Evolutionary conservation across 1,140 invertebrate species (phyloP).

Genomic region (Olivierus martensii): DNA sequence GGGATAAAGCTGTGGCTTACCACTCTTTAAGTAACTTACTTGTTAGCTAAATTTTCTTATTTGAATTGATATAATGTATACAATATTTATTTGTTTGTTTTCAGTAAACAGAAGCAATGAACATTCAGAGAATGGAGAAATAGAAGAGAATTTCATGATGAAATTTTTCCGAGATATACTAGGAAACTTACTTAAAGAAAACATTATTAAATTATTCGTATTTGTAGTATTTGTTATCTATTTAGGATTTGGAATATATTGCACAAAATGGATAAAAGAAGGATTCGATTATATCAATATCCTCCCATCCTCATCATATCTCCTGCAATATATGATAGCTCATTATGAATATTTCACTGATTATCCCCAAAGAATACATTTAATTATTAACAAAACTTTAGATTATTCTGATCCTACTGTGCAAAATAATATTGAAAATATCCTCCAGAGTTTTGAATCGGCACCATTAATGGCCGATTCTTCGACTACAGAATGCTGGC

Average conservation of each 20-base stretch:
- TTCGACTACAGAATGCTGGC: constrained; percentile 79
- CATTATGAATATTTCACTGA: constrained; percentile 78
- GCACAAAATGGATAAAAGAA: constrained; percentile 70
- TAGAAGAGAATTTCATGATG: constrained; percentile 62
- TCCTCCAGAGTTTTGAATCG: constrained; percentile 63
- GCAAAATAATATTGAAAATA: constrained; percentile 43
- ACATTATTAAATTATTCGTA: constrained; percentile 53
- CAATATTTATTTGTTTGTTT: no score
- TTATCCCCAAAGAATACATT: constrained; percentile 76
- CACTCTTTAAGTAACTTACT: no score
- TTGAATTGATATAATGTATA: no score
- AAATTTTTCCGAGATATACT: constrained; percentile 74
- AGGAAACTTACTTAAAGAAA: constrained; percentile 56
- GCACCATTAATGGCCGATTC: constrained; percentile 55
- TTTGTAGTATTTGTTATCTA: constrained; percentile 65
- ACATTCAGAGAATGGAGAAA: no score
- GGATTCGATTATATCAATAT: constrained; percentile 70
- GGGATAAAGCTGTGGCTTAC: no score
- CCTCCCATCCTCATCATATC: constrained; percentile 72
- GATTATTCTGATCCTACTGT: constrained; percentile 62
- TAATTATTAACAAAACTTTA: constrained; percentile 63
- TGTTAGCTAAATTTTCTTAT: no score
- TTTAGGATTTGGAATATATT: constrained; percentile 66
- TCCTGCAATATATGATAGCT: constrained; percentile 69
- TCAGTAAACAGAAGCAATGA: no score